Conservation (phyloP, 2,888 invertebrate genomes). For the Campoplex nolae region DNA sequence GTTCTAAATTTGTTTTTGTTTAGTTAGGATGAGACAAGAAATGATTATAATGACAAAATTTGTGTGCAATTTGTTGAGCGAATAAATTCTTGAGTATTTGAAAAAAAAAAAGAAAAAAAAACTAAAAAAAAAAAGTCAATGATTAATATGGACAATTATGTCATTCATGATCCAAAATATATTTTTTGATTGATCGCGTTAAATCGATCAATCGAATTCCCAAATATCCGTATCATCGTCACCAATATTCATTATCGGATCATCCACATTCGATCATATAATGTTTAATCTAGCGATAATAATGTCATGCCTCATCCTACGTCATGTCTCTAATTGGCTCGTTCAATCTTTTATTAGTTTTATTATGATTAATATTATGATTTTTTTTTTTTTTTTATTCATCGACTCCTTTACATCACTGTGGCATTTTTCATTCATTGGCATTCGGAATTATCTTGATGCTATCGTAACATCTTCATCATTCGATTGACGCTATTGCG, state of each 20-base stretch:
- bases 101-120: too few relatives aligned
- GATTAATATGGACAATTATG: constrained; percentile 35
- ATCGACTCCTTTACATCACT: constrained; percentile 72
- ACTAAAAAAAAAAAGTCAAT: constrained; percentile 20
- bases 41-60: constrained; percentile 59
- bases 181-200: constrained; percentile 37
- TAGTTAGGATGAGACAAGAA: constrained; percentile 61
- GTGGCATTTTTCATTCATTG: constrained; percentile 69
- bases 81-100: constrained; percentile 63
- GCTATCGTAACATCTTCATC: constrained; percentile 2
- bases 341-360: constrained; percentile 18
- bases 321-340: constrained; percentile 59
- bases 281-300: constrained; percentile 24
- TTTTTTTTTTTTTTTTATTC: constrained; percentile 20
- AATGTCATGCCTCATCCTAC: constrained; percentile 63
- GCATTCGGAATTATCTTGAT: constrained; percentile 58
- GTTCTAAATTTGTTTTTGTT: constrained; percentile 47
- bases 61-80: constrained; percentile 64
- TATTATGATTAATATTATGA: not conserved
- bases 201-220: constrained; percentile 50
- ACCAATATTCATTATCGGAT: constrained; percentile 36
- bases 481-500: constrained; percentile 12
- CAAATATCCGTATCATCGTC: constrained; percentile 25
- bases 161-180: constrained; percentile 41
- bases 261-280: constrained; percentile 40